Evolutionary conservation across 2,888 invertebrate genomes (phyloP).

Genomic region (Pseudococcus viburni): DNA sequence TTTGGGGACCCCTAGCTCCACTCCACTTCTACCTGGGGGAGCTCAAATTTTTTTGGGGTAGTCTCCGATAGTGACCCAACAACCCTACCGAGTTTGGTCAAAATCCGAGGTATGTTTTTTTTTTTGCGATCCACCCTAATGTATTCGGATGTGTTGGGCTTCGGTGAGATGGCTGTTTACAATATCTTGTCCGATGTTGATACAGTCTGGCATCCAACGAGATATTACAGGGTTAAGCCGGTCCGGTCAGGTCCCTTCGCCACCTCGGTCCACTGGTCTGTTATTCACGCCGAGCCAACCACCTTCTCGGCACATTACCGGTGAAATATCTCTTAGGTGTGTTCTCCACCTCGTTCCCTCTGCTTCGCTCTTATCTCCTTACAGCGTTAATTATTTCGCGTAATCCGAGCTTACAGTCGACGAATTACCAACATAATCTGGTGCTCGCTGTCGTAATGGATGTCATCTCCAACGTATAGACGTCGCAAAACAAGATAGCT

Average conservation of each 20-base stretch:
- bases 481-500: not conserved
- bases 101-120: too few species aligned
- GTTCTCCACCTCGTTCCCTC: not conserved
- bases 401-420: slow-evolving; percentile 47
- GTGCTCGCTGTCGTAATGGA: slow-evolving; percentile 15
- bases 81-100: too few species aligned
- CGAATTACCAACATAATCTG: slow-evolving; percentile 48
- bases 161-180: not conserved
- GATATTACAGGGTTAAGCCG: slow-evolving; percentile 5
- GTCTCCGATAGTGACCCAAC: too few species aligned
- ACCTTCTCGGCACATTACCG: not conserved
- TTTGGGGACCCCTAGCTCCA: too few species aligned
- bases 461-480: not conserved
- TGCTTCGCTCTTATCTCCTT: not conserved
- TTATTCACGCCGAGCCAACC: not conserved
- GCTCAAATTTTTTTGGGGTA: too few species aligned
- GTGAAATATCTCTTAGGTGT: slow-evolving; percentile 5
- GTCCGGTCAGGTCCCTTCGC: not conserved
- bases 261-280: not conserved
- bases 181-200: slow-evolving; percentile 30
- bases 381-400: slow-evolving; percentile 45
- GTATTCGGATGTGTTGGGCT: not conserved
- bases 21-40: too few species aligned
- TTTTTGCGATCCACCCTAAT: too few species aligned
- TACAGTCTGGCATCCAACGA: not conserved